phyloP scores from a whole-genome alignment of 1,140 invertebrate species.

The Andrena cerasifolii region DNA sequence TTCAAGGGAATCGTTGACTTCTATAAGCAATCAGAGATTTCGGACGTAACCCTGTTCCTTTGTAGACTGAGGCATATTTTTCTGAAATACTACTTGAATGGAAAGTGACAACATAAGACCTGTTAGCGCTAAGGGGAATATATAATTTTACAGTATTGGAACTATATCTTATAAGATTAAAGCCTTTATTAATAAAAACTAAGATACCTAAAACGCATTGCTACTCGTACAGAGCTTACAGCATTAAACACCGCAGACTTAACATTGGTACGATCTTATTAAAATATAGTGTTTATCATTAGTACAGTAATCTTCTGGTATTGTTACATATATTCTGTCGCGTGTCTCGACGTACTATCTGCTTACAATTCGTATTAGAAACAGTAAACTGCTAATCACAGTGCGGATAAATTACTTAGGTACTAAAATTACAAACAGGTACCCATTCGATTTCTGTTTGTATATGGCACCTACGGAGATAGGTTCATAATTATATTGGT shows the following conservation, averaged over 20 bases:
- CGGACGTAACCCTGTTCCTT: conserved; percentile 66
- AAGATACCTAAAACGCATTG: conserved; percentile 60
- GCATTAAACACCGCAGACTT: conserved; percentile 42
- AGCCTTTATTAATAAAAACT: conserved; percentile 74
- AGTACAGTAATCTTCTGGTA: conserved; percentile 47
- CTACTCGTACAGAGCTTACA: conserved; percentile 55
- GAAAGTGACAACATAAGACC: not conserved
- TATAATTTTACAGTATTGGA: not conserved
- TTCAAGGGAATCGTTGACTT: conserved; percentile 58
- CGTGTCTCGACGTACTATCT: conserved; percentile 34
- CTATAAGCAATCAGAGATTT: conserved; percentile 53
- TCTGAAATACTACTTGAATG: conserved; percentile 63
- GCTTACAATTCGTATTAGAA: conserved; percentile 34
- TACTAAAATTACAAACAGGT: conserved; percentile 67
- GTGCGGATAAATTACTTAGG: conserved; percentile 72
- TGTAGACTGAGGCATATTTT: conserved; percentile 69
- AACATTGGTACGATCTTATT: conserved; percentile 60
- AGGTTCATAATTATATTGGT: conserved; percentile 43
- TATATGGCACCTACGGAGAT: conserved; percentile 63
- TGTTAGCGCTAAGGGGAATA: conserved; percentile 9
- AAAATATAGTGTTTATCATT: conserved; percentile 48
- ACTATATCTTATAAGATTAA: conserved; percentile 42
- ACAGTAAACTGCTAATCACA: conserved; percentile 65
- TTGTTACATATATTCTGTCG: conserved; percentile 34
- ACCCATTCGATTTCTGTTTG: conserved; percentile 58